These are phyloP conservation scores for Arctocebus calabarensis DNA, from an alignment of 2,797 vertebrate genomes.

Conservation along the genomic window DNA sequence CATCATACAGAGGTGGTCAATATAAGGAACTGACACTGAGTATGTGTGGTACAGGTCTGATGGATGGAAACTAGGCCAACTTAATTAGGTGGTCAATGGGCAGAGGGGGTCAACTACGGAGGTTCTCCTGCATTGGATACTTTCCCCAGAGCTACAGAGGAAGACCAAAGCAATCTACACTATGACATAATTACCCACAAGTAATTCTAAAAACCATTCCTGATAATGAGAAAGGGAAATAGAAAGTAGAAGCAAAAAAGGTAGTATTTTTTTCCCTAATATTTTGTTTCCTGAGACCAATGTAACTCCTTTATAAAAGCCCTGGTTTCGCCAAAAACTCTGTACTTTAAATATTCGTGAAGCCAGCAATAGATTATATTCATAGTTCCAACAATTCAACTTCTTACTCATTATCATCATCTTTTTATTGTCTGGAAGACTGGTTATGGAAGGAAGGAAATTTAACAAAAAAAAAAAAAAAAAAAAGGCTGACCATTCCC, in stretches of 20 bases:
- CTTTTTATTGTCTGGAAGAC: conserved; percentile 50
- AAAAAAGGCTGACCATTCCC: not conserved
- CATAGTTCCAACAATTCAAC: conserved; percentile 39
- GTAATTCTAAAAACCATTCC: not conserved
- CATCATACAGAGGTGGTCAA: no score
- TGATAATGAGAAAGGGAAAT: not conserved
- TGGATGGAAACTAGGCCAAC: no score
- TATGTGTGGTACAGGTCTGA: no score
- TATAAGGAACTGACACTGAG: no score
- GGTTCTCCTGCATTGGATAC: not conserved
- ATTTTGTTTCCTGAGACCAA: not conserved
- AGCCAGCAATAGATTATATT: not conserved
- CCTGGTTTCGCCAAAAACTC: conserved; percentile 15
- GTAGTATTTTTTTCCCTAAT: not conserved
- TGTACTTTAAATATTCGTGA: conserved; percentile 66
- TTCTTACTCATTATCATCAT: conserved; percentile 20
- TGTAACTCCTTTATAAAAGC: not conserved
- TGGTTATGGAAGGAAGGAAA: not conserved
- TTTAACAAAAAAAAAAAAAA: not conserved
- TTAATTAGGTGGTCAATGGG: no score
- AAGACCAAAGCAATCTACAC: not conserved
- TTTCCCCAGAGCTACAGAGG: not conserved
- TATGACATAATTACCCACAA: not conserved
- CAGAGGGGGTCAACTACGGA: no score
- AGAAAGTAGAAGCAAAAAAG: conserved; percentile 8